phyloP scores from a whole-genome alignment of 2,113 vertebrate species.

The Paradisaea rubra region DNA sequence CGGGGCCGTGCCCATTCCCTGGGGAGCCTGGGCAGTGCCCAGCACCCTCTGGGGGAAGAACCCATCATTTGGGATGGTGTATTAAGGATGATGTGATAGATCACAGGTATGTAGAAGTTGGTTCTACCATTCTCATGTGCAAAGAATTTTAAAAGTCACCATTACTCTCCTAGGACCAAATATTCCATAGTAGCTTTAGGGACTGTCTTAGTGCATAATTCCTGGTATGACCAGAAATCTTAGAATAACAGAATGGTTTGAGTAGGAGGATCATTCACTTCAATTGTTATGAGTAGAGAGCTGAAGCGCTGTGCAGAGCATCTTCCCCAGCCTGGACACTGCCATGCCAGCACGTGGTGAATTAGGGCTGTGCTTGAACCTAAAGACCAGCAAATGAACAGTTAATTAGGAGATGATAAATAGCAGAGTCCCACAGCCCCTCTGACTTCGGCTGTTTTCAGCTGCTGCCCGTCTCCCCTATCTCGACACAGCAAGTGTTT shows the following conservation, averaged over 20 bases:
- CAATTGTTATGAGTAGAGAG: background rate
- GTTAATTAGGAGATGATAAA: slow-evolving; percentile 83
- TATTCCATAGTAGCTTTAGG: background rate
- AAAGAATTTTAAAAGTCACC: background rate
- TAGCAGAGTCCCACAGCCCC: slow-evolving; percentile 69
- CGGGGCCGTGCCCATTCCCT: background rate
- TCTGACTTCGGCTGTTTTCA: slow-evolving; percentile 25
- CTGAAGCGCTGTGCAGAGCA: background rate
- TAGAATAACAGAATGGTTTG: background rate
- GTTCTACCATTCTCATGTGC: background rate
- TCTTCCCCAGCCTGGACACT: slow-evolving; percentile 28
- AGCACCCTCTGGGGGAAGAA: background rate
- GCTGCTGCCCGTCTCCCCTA: slow-evolving; percentile 53
- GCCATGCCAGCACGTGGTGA: slow-evolving; percentile 71
- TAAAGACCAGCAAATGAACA: slow-evolving; percentile 78
- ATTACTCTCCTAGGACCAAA: background rate
- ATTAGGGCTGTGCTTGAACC: slow-evolving; percentile 77
- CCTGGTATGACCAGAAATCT: background rate
- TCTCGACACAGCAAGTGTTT: slow-evolving; percentile 81
- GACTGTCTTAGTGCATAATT: background rate
- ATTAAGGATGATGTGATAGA: background rate
- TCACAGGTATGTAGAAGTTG: background rate
- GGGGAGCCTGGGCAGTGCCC: background rate
- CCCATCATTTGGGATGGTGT: background rate
- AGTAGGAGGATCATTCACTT: background rate